Evolutionary conservation across 2,888 invertebrate species (phyloP), one percentile per base, ranked within the genome.

Genomic region (Neoscelio sp.): DNA sequence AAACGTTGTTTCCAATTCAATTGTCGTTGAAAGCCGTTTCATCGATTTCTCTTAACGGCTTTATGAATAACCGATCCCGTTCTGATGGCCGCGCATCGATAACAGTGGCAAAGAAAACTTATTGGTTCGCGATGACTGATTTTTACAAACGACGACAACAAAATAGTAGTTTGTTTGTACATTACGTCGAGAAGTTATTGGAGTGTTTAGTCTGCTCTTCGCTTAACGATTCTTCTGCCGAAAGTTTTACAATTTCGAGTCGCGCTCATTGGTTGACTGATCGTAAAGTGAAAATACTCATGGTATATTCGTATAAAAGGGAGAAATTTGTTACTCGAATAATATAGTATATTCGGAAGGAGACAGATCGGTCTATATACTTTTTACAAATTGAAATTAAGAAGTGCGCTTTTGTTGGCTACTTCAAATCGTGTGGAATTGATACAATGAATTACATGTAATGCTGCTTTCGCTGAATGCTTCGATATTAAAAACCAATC

Each of bases 1-100:
- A 78, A 76, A 76, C 58, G 68, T 56, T 67, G 73, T 58, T 76
- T 78, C 78, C 81, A 73, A 81, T 80, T 80, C 81, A 71, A 80
- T 81, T 78, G 80, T 62, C 70, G 60, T 38, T 1, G 46, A 70
- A 64, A 76, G 50, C 60, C 46, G 75, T 52, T 75, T 1, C 38
- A 76, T 68, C 68, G 76, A 76, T 76, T 74, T 60, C 60, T 10
- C 60, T 58, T 38, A 48, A 56, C 67, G 62, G 62, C 48, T 58
- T 26, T 68, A 68, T 62, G 68, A 76, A 76, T 68, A 76, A 76
- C 40, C 65, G 68, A 76, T 76, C 56, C 44, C 44, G 13, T 60
- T 60, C 60, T 40, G 54, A 62, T 46, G 64, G 26, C 10, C 30
- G 56, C 23, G 38, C 40, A 23, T 6, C 15, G 38, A 18, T 15